Evolutionary conservation across 2,797 vertebrate species (phyloP).

Genomic region (Ibycter americanus): DNA sequence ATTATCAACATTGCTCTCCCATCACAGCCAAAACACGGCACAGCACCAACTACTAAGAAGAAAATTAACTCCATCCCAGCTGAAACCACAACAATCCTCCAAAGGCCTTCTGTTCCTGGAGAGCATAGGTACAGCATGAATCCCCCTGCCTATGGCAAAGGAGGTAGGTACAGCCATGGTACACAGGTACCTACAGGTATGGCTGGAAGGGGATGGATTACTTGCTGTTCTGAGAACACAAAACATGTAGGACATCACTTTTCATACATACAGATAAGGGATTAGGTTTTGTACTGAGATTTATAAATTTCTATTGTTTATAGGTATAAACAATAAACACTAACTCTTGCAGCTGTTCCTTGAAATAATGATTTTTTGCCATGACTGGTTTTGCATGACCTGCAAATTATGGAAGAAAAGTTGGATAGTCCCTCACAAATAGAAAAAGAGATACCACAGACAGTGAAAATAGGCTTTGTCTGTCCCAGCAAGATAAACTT

Average conservation of each 20-base stretch:
- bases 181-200: not conserved
- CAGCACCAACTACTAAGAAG: too few relatives aligned
- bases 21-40: too few relatives aligned
- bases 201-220: not conserved
- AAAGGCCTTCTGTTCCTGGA: not conserved
- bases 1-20: too few relatives aligned
- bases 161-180: too few relatives aligned
- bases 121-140: not conserved
- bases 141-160: not conserved
- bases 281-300: not conserved
- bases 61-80: too few relatives aligned
- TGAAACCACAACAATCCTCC: too few relatives aligned
- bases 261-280: not conserved
- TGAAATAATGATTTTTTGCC: not conserved
- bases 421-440: not conserved
- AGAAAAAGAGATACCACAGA: not conserved
- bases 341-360: not conserved
- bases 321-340: not conserved
- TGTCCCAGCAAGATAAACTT: not conserved
- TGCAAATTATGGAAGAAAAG: not conserved
- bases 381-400: not conserved
- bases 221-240: not conserved
- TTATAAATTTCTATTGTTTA: not conserved
- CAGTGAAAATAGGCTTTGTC: not conserved
- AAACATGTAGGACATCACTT: not conserved